Evolutionary conservation across 2,888 invertebrate species (phyloP), one percentile per base, ranked within the genome.

Genomic region (Cosmia trapezina): DNA sequence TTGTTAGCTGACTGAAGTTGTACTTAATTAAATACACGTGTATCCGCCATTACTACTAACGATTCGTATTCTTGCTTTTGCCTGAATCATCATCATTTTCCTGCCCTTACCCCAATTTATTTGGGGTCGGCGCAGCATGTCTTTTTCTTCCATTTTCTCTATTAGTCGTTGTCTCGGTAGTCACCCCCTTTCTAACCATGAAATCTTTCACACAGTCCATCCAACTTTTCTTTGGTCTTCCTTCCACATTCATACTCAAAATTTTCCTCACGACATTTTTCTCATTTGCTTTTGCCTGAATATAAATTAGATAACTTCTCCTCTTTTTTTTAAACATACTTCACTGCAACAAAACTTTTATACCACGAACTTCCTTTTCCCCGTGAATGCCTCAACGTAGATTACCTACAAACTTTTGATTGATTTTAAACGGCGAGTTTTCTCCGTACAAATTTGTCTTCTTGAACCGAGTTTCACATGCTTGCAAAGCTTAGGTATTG

Each of bases 1-100:
- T 85, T 79, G 80, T 84, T 84, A 66, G n/a, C 59, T 56, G 43
- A 57, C 62, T 75, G 59, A 43, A 47, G 33, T 67, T 67, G 19
- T 33, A 41, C 41, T 63, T 68, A 63, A 37, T 37, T 8, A 41
- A 68, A 60, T 69, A 62, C 66, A 72, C 67, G 73, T 70, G 73
- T 59, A 56, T 45, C 61, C 12, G 33, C 19, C 4, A 45, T 76
- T 51, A 51, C 43, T 47, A 51, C 41, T 60, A 43, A 43, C 12
- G 22, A 53, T 70, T 45, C 28, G n/a, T 59, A 59, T 45, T 57
- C 56, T 19, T 51, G n/a, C 51, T 33, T 47, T 47, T 53, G 28
- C 8, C 22, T 0, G 1, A n/a, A 37, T 37, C 37, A 37, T 37
- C 37, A 37, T 37, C 6, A 37, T 37, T 37, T 4, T 37, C 4